phyloP scores from a whole-genome alignment of 2,888 invertebrate genomes.

The Epistrophella euchroma region DNA sequence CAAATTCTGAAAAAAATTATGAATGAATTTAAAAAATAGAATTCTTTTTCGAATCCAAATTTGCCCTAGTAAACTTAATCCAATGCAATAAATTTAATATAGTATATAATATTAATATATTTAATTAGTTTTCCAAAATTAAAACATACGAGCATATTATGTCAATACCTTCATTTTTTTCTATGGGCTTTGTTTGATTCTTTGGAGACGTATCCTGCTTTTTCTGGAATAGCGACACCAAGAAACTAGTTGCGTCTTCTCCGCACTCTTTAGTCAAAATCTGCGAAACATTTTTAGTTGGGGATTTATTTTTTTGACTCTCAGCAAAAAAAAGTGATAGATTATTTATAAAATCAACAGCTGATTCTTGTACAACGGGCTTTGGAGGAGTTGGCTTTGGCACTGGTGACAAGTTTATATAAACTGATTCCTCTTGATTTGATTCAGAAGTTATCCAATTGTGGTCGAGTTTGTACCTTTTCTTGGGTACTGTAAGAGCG shows the following conservation, averaged over 20 bases:
- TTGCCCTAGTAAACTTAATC: no score
- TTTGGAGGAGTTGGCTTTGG: neutral
- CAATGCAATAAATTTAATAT: no score
- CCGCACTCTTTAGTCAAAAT: neutral
- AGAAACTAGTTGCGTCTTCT: slow-evolving; percentile 60
- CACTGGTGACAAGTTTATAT: slow-evolving; percentile 9
- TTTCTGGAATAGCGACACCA: slow-evolving; percentile 42
- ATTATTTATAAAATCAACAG: slow-evolving; percentile 65
- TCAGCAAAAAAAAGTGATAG: slow-evolving; percentile 13
- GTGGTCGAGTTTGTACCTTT: slow-evolving; percentile 21
- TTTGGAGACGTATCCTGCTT: neutral
- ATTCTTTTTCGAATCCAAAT: no score
- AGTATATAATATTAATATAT: no score
- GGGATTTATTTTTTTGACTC: neutral
- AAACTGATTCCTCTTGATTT: neutral
- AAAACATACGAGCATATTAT: neutral
- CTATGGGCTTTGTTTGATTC: neutral
- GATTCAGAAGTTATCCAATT: slow-evolving; percentile 7
- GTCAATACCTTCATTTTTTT: neutral
- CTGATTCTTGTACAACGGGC: slow-evolving; percentile 40
- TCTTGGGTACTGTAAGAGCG: slow-evolving; percentile 8
- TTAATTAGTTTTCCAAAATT: no score
- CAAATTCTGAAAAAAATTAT: no score
- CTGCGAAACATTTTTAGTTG: neutral
- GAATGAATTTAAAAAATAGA: no score